Percentiles rank a stretch among this genome's conserved stretches.
phyloP scores from a whole-genome alignment of 30 jellyfish, hydroid and myxozoan genomes.

The Hydractinia symbiolongicarpus region DNA sequence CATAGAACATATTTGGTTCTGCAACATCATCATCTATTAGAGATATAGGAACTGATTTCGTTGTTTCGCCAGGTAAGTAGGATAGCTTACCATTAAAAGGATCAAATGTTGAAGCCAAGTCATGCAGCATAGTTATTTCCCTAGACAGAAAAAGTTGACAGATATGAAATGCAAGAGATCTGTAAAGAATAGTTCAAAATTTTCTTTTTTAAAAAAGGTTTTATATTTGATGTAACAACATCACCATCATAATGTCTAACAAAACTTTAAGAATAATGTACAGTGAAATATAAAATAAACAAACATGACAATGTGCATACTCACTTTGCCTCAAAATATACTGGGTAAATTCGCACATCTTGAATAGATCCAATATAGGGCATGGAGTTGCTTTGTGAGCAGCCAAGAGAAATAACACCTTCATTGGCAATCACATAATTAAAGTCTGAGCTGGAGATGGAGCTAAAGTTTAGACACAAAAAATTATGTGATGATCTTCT shows the following conservation, averaged over 20 bases:
- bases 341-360: slow-evolving; percentile 63
- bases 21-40: slow-evolving; percentile 58
- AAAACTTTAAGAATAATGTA: not conserved
- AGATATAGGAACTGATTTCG: slow-evolving; percentile 18
- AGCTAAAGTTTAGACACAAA: no score
- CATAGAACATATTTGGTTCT: slow-evolving; percentile 39
- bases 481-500: no score
- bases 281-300: not conserved
- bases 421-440: no score
- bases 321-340: slow-evolving; percentile 46
- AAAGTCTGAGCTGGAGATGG: no score
- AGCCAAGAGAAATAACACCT: no score
- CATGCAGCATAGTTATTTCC: slow-evolving; percentile 23
- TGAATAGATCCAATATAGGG: slow-evolving; percentile 50
- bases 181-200: no score
- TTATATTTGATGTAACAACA: no score
- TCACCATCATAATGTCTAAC: not conserved
- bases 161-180: not conserved
- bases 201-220: no score
- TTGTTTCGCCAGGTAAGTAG: slow-evolving; percentile 29
- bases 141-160: slow-evolving; percentile 27
- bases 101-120: slow-evolving; percentile 5
- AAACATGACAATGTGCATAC: not conserved
- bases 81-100: slow-evolving; percentile 54
- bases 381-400: not conserved